Conservation (phyloP, 2,113 vertebrate species). For the Petrocephalus zakoni region DNA sequence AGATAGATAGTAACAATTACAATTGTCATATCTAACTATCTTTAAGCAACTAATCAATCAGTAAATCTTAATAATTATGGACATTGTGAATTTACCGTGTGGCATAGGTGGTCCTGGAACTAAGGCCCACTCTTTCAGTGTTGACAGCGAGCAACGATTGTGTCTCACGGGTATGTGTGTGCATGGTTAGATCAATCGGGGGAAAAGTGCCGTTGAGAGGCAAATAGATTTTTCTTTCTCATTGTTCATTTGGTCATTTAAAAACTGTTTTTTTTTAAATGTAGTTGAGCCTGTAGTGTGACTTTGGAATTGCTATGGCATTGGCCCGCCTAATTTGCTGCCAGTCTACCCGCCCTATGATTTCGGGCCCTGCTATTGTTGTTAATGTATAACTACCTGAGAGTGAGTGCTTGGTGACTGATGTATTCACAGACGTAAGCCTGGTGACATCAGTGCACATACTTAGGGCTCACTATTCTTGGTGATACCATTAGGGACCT, state of each 20-base stretch:
- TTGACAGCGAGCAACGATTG: neutral
- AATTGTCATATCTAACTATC: too few species aligned
- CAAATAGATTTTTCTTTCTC: neutral
- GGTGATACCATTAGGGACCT: neutral
- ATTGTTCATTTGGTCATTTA: neutral
- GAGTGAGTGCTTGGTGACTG: neutral
- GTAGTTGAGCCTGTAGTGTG: neutral
- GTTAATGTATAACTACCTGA: neutral
- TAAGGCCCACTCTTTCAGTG: neutral
- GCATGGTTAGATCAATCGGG: neutral
- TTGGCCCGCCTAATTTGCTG: neutral
- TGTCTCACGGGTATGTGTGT: neutral
- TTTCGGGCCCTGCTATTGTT: neutral
- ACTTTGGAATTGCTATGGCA: neutral
- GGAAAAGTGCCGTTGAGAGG: neutral
- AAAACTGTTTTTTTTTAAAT: too few species aligned
- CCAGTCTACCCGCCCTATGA: neutral
- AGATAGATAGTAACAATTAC: too few species aligned
- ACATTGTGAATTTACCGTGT: too few species aligned
- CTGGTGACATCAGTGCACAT: neutral
- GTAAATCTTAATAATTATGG: neutral
- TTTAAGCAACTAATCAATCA: neutral
- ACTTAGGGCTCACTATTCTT: neutral
- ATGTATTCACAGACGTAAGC: neutral
- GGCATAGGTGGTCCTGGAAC: too few species aligned